Percentiles rank a stretch among this genome's conserved stretches.
Evolutionary conservation across 2,113 vertebrate genomes (phyloP).

Genomic region (Epinephelus lanceolatus): DNA sequence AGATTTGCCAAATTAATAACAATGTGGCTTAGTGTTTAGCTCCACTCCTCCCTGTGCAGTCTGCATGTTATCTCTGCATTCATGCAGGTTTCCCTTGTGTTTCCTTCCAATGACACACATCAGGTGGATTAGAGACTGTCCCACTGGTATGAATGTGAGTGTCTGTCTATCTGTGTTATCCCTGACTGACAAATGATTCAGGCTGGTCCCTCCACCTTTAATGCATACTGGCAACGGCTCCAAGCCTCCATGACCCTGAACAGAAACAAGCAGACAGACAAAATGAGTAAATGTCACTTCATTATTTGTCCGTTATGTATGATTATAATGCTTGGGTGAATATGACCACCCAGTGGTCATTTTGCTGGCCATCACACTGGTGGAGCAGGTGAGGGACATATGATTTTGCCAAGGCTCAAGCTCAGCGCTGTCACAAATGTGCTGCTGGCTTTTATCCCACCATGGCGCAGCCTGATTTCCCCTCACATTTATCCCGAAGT

Average conservation of each 20-base stretch:
- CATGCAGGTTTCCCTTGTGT: slow-evolving; percentile 29
- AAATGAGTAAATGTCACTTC: slow-evolving; percentile 10
- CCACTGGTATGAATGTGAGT: slow-evolving; percentile 8
- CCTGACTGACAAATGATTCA: slow-evolving; percentile 41
- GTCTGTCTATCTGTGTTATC: slow-evolving; percentile 39
- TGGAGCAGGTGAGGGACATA: slow-evolving; percentile 33
- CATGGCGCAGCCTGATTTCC: slow-evolving; percentile 23
- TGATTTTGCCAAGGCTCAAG: slow-evolving; percentile 2
- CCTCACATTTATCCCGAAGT: slow-evolving; percentile 48
- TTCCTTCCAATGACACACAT: slow-evolving; percentile 33
- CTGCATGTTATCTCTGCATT: slow-evolving; percentile 11
- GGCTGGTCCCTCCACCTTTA: slow-evolving; percentile 4
- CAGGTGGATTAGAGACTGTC: slow-evolving; percentile 23
- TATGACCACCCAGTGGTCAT: not conserved
- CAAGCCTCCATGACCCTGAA: not conserved
- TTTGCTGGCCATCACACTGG: not conserved
- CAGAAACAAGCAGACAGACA: slow-evolving; percentile 9
- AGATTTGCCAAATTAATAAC: not conserved
- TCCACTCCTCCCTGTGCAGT: not conserved
- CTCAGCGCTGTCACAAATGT: slow-evolving; percentile 41
- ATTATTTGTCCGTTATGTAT: slow-evolving; percentile 23
- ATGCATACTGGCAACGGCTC: slow-evolving; percentile 18
- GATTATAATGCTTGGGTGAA: slow-evolving; percentile 10
- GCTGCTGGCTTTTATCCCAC: slow-evolving; percentile 19
- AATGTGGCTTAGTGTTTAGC: not conserved